Evolutionary conservation across 2,113 vertebrate genomes (phyloP), one percentile per base, ranked within the genome.

Genomic region (Puffinus mauretanicus): DNA sequence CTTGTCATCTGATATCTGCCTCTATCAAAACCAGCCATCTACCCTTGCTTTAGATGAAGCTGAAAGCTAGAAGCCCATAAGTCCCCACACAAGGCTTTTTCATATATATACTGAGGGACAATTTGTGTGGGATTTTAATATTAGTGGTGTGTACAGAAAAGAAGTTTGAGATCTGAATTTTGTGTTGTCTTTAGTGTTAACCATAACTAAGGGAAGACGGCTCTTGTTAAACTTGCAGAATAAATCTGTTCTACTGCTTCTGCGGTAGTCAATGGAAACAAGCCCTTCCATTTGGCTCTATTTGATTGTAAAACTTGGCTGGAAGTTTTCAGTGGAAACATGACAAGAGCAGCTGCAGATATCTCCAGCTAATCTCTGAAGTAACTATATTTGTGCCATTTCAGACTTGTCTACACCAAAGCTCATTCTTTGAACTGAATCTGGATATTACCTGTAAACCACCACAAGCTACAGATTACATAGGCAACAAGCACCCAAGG

Each of bases 21-120:
- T 61, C 19, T 86, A n/a, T 26, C 15, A 88, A 85, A 69, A 29
- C 4, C 11, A 76, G 5, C 17, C 36, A 26, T 36, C 16, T 70
- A 20, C 51, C 32, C 11, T 78, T 83, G 8, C 5, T 92, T 71
- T 64, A 70, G 30, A 84, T 46, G 6, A 71, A 82, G 17, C 29
- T 3, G 2, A 60, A 62, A 77, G 3, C 26, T 55, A 49, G 36
- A 13, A 72, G 5, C 10, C 19, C 3, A 0, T 66, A 55, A 75
- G 20, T 73, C 12, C 9, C 12, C 42, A 77, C 3, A 21, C 2
- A 85, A 75, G 16, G 6, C 3, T 83, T 89, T 85, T 82, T 29
- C 27, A 19, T 21, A 54, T 24, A 30, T 7, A 10, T 55, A 11
- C 2, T 3, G 13, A 77, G 17, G 12, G 15, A 72, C 3, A 34